Percentiles rank a stretch among this genome's conserved stretches.
Evolutionary conservation across 1,140 invertebrate species (phyloP).

Genomic region (Gryon sp.): DNA sequence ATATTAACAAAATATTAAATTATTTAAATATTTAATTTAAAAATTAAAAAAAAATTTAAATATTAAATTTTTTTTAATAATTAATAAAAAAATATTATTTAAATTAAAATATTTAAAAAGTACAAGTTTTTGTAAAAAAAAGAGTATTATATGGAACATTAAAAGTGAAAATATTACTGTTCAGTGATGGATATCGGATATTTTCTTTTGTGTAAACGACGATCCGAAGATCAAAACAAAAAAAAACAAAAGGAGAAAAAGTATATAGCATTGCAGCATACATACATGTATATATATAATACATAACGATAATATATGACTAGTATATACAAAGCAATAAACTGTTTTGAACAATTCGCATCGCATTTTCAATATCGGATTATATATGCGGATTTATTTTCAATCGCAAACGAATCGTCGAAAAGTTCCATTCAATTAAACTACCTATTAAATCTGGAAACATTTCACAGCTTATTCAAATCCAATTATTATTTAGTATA

Average conservation of each 20-base stretch:
- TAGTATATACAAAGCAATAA: conserved; percentile 21
- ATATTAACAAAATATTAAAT: too few relatives aligned
- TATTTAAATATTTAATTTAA: too few relatives aligned
- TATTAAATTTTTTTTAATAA: too few relatives aligned
- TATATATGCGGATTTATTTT: conserved; percentile 37
- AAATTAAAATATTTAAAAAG: too few relatives aligned
- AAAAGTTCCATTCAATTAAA: conserved; percentile 16
- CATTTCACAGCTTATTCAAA: not conserved
- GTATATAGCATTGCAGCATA: conserved; percentile 1
- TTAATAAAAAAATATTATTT: too few relatives aligned
- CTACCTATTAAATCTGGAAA: not conserved
- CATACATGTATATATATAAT: not conserved
- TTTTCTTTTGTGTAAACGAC: conserved; percentile 53
- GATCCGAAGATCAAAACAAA: conserved; percentile 52
- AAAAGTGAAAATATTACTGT: too few relatives aligned
- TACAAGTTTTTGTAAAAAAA: too few relatives aligned
- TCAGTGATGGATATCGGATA: conserved; percentile 45
- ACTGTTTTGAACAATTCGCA: conserved; percentile 10
- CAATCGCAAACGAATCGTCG: not conserved
- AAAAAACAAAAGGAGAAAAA: conserved; percentile 23
- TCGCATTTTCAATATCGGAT: conserved; percentile 43
- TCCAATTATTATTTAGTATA: conserved; percentile 8
- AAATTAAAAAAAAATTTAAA: too few relatives aligned
- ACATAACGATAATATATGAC: not conserved
- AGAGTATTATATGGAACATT: too few relatives aligned